These are phyloP conservation scores for Rhagonycha fulva DNA, from an alignment of 2,888 invertebrate species.

Conservation along the genomic window DNA sequence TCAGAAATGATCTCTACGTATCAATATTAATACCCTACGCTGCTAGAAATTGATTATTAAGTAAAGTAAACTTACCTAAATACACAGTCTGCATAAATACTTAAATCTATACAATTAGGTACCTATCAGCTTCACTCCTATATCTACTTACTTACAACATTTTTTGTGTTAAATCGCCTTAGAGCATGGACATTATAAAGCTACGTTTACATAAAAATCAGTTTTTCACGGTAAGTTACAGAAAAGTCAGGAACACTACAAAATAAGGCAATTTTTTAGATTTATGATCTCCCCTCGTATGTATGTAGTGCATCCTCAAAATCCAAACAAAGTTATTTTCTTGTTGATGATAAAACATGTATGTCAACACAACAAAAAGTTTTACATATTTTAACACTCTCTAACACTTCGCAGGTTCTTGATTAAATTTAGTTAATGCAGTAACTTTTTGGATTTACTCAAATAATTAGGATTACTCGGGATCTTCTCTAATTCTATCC, in stretches of 20 bases:
- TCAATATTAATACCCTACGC: neutral
- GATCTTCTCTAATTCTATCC: neutral
- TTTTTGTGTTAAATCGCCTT: too few species aligned
- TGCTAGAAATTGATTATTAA: neutral
- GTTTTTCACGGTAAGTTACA: too few species aligned
- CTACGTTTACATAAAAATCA: too few species aligned
- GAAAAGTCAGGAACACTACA: too few species aligned
- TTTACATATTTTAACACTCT: neutral
- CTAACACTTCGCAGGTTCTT: neutral
- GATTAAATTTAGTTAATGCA: neutral
- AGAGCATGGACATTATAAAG: too few species aligned
- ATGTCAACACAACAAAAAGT: neutral
- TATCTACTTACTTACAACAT: too few species aligned
- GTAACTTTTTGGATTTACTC: neutral
- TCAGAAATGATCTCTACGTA: too few species aligned
- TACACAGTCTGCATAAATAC: neutral
- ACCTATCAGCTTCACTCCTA: too few species aligned
- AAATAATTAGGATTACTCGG: neutral
- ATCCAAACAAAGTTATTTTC: neutral
- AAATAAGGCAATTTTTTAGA: too few species aligned
- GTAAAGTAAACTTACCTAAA: neutral
- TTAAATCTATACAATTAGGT: neutral
- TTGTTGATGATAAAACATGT: neutral
- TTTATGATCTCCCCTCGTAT: neutral
- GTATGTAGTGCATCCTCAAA: neutral